Base-by-base conservation (phyloP, 2,888 invertebrate species). In the Clivina fossor region DNA sequence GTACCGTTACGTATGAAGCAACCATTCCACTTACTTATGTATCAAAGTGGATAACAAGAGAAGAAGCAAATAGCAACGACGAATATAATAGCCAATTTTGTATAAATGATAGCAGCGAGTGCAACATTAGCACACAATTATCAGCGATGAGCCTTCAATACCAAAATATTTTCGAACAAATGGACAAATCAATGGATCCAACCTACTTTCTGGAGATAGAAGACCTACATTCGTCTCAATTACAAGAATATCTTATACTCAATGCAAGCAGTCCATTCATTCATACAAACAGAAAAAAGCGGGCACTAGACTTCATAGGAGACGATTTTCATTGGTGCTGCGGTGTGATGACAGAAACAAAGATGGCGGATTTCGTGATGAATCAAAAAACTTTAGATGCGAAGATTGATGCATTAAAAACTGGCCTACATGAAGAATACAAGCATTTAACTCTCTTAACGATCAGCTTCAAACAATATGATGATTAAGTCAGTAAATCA, bases 271-370 rank as follows among this genome's bases (percentile, higher is more conserved):
- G 15, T 16, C 3, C 35, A 35, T 13, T 13, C 15, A 9, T 9
- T 15, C 35, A 13, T 8, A 35, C 13, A 13, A 35, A 2, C 7
- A 15, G 30, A 3, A 1, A 15, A 1, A 37, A 47, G 11, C n/a
- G 49, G 9, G 46, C 40, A 5, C 32, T 50, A 3, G 22, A 50
- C 20, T 56, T 56, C 18, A 40, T 50, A 19, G 49, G 49, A 4
- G 48, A 50, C 41, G 56, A 35, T 7, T 48, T 55, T 18, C 22
- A 37, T n/a, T 55, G 55, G 47, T 55, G 47, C 28, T 55, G 55
- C 9, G 56, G 50, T n/a, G 56, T 56, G 15, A 49, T 49, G 24
- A 56, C 41, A 5, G 15, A 50, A 26, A 24, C 13, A 9, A 47
- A 50, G 28, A 22, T 56, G n/a, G 5, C 32, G 22, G 8, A 35